Evolutionary conservation across 2,797 vertebrate genomes (phyloP).

Genomic region (Hylomyscus alleni): DNA sequence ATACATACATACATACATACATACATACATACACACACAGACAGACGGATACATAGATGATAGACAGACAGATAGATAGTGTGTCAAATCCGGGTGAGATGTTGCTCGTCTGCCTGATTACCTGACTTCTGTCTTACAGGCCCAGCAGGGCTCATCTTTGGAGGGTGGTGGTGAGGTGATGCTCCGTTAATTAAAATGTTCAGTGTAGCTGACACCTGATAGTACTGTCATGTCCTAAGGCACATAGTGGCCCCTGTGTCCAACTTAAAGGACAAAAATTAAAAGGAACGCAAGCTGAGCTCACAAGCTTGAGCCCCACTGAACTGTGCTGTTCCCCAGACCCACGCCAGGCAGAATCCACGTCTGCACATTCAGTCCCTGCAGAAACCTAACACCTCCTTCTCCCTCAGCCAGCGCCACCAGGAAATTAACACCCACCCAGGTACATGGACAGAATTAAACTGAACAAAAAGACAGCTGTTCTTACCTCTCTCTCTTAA

Average conservation of each 20-base stretch:
- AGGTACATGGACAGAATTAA: conserved; percentile 85
- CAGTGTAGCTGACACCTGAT: conserved; percentile 84
- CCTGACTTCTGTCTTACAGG: neutral
- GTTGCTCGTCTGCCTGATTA: neutral
- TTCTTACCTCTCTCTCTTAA: conserved; percentile 89
- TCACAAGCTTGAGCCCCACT: conserved; percentile 72
- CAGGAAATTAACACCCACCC: conserved; percentile 87
- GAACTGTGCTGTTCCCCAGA: conserved; percentile 40
- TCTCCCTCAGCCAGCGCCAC: conserved; percentile 75
- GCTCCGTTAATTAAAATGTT: conserved; percentile 57
- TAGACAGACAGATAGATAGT: neutral
- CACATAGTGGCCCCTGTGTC: conserved; percentile 55
- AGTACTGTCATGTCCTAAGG: conserved; percentile 83
- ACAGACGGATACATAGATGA: neutral
- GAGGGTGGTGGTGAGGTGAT: neutral
- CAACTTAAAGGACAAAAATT: conserved; percentile 82
- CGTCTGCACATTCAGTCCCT: conserved; percentile 87
- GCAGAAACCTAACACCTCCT: conserved; percentile 89
- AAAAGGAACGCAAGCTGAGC: conserved; percentile 83
- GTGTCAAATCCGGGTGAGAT: neutral
- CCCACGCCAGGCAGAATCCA: conserved; percentile 62
- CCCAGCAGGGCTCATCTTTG: neutral
- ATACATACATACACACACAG: neutral
- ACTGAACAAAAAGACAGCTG: conserved; percentile 90
- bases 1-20: neutral